phyloP scores from a whole-genome alignment of 2,113 vertebrate species.

The Pteronura brasiliensis region DNA sequence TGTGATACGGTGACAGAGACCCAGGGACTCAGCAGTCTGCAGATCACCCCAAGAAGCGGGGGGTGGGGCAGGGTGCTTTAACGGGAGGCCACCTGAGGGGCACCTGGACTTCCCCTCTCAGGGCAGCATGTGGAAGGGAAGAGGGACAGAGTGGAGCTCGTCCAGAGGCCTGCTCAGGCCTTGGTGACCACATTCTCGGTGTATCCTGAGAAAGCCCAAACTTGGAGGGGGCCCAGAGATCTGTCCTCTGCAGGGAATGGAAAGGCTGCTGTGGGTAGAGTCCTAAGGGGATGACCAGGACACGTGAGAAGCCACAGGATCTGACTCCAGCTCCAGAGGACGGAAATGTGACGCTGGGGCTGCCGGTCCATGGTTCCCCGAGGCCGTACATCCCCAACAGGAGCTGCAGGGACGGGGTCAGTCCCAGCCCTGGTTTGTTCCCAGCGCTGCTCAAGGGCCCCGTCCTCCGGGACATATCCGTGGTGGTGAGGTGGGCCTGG shows the following conservation, averaged over 20 bases:
- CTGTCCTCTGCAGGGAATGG: neutral
- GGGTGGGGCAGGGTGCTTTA: neutral
- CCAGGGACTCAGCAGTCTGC: accelerated
- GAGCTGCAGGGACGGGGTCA: accelerated
- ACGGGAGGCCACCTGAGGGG: neutral
- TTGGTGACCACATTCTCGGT: neutral
- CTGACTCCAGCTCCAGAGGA: accelerated
- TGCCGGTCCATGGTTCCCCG: accelerated
- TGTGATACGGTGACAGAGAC: neutral
- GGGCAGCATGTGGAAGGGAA: neutral
- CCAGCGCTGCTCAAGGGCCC: accelerated
- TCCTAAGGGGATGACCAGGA: neutral
- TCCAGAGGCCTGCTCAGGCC: neutral
- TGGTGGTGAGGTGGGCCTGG: accelerated
- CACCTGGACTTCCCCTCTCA: neutral
- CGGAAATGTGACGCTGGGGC: too few species aligned
- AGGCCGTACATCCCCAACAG: accelerated
- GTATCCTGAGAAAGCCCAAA: neutral
- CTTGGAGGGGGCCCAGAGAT: neutral
- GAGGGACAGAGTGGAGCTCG: neutral
- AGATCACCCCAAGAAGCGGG: accelerated
- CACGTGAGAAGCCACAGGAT: accelerated
- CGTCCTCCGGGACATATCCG: accelerated
- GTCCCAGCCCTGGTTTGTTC: neutral
- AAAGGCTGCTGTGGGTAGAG: neutral